phyloP scores from a whole-genome alignment of 2,797 vertebrate genomes.

The Sus cebifrons region DNA sequence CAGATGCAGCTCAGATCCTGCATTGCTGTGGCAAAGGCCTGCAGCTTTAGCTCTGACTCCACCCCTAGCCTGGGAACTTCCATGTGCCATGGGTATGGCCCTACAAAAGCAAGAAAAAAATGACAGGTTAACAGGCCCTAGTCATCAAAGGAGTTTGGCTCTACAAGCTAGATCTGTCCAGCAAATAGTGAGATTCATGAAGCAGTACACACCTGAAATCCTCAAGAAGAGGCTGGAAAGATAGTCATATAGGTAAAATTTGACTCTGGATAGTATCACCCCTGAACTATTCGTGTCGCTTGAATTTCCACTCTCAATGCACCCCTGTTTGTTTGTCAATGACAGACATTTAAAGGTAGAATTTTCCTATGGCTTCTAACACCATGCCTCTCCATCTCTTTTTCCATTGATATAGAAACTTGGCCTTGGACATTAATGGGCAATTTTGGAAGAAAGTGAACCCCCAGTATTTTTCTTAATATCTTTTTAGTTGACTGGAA shows the following conservation, averaged over 20 bases:
- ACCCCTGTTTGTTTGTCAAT: not conserved
- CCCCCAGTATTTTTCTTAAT: not conserved
- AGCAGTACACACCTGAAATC: not conserved
- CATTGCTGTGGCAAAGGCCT: too few species aligned
- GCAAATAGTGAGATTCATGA: not conserved
- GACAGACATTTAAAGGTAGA: not conserved
- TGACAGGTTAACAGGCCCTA: not conserved
- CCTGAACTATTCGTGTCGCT: not conserved
- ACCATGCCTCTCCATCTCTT: not conserved
- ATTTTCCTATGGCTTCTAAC: not conserved
- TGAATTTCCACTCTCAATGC: not conserved
- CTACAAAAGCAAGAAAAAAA: not conserved
- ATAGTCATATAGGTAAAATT: not conserved
- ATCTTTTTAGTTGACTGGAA: not conserved
- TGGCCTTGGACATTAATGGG: not conserved
- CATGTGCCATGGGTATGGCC: too few species aligned
- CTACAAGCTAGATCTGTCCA: not conserved
- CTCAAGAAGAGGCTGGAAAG: not conserved
- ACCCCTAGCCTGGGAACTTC: too few species aligned
- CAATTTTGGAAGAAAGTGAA: constrained; percentile 32
- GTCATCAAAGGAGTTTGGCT: not conserved
- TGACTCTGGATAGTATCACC: not conserved
- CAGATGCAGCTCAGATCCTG: too few species aligned
- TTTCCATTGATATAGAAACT: not conserved
- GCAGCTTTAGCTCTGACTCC: too few species aligned